Conservation (phyloP, 2,888 invertebrate genomes). For the Stenchaetothrips biformis region DNA sequence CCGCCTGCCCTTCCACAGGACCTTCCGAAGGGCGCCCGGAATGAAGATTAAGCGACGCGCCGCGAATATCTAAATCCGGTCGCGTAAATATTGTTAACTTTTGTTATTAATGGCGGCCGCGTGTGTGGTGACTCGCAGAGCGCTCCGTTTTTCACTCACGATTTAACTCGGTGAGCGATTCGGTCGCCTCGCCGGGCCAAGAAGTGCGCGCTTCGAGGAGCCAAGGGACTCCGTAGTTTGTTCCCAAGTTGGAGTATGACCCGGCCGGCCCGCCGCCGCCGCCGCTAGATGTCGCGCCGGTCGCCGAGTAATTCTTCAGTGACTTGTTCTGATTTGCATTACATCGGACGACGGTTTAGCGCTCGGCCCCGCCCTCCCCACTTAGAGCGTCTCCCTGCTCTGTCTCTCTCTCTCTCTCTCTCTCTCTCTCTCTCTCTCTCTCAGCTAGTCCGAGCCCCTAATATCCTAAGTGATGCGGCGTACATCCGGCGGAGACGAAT, state of each 20-base stretch:
- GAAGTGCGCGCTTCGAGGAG: too few species aligned
- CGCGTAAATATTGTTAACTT: neutral
- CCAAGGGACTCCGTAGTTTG: too few species aligned
- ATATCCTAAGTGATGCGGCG: too few species aligned
- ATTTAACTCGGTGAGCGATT: neutral
- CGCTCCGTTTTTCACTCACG: neutral
- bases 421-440: too few species aligned
- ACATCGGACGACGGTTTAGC: neutral
- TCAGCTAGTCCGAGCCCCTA: neutral
- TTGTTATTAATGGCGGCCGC: neutral
- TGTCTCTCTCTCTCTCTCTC: too few species aligned
- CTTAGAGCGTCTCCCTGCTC: too few species aligned
- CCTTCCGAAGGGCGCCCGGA: neutral
- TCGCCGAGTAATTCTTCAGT: neutral
- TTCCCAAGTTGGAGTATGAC: too few species aligned
- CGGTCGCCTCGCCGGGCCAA: too few species aligned
- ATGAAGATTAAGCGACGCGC: slow-evolving; percentile 16
- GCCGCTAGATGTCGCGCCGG: too few species aligned
- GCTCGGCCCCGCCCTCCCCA: too few species aligned
- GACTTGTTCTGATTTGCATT: slow-evolving; percentile 6
- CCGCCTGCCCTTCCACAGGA: neutral
- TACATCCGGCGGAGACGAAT: too few species aligned
- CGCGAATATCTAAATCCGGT: slow-evolving; percentile 7
- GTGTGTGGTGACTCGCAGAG: neutral
- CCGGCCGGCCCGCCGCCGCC: too few species aligned